phyloP scores from a whole-genome alignment of 2,888 invertebrate genomes.

The Marronus borbonicus region DNA sequence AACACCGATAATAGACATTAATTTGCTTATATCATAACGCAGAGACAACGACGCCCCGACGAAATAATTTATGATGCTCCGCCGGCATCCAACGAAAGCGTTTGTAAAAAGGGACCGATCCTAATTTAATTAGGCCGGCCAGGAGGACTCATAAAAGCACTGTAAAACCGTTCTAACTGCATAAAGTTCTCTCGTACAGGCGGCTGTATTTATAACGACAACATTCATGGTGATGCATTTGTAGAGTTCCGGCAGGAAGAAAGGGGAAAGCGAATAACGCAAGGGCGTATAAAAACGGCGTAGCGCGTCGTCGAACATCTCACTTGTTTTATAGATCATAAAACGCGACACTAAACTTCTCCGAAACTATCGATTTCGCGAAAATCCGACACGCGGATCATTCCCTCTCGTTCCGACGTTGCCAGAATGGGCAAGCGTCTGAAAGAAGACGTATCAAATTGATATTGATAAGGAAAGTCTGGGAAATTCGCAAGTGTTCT shows the following conservation, averaged over 20 bases:
- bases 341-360: constrained; percentile 65
- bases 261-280: not conserved
- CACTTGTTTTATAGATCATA: constrained; percentile 66
- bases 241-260: too few species aligned
- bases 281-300: constrained; percentile 58
- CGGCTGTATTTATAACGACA: constrained; percentile 55
- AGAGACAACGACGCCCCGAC: not conserved
- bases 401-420: constrained; percentile 46
- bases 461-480: constrained; percentile 59
- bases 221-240: constrained; percentile 30
- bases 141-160: constrained; percentile 49
- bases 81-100: constrained; percentile 14
- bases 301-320: constrained; percentile 60
- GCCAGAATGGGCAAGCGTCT: not conserved
- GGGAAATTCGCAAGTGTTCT: constrained; percentile 52
- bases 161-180: constrained; percentile 50
- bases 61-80: constrained; percentile 13
- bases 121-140: constrained; percentile 49
- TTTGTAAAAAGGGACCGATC: constrained; percentile 36
- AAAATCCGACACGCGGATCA: constrained; percentile 53
- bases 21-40: constrained; percentile 6
- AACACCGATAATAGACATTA: constrained; percentile 18
- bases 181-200: constrained; percentile 47
- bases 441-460: constrained; percentile 56
- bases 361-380: constrained; percentile 64